A percentile compares a stretch with the other conserved stretches of the same genome.
Evolutionary conservation across 1,140 invertebrate species (phyloP).

Genomic region (Drosophila takahashii): DNA sequence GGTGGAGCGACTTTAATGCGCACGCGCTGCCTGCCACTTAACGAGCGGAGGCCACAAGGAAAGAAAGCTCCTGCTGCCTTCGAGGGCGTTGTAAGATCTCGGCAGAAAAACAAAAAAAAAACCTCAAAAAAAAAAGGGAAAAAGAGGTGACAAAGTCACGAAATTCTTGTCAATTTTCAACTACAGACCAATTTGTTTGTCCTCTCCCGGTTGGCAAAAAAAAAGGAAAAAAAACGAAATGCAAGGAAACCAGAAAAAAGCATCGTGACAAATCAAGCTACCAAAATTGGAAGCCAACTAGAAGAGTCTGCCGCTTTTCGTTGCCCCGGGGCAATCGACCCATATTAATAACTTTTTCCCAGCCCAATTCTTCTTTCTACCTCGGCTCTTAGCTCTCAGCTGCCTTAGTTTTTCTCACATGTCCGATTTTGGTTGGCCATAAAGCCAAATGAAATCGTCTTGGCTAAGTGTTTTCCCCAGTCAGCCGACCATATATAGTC

Average conservation of each 20-base stretch:
- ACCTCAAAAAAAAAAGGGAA: conserved; percentile 45
- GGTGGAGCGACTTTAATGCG: conserved; percentile 66
- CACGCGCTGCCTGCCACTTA: conserved; percentile 81
- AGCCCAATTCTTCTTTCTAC: conserved; percentile 35
- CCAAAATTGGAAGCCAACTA: conserved; percentile 82
- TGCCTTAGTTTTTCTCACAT: conserved; percentile 49
- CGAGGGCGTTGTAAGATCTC: conserved; percentile 76
- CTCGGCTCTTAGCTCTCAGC: conserved; percentile 15
- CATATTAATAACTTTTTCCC: conserved; percentile 80
- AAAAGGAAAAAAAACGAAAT: conserved; percentile 28
- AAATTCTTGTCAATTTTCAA: conserved; percentile 85
- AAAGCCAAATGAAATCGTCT: conserved; percentile 80
- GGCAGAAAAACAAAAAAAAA: conserved; percentile 27
- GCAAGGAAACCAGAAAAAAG: conserved; percentile 40
- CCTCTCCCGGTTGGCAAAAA: conserved; percentile 69
- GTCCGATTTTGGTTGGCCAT: conserved; percentile 70
- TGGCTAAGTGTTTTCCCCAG: conserved; percentile 78
- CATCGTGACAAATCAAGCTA: conserved; percentile 85
- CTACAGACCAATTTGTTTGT: conserved; percentile 85
- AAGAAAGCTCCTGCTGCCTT: conserved; percentile 68
- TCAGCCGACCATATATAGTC: conserved; percentile 70
- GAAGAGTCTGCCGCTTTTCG: conserved; percentile 13
- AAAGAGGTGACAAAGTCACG: conserved; percentile 85
- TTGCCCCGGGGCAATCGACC: conserved; percentile 41
- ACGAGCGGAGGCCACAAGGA: conserved; percentile 65